phyloP scores from a whole-genome alignment of 2,797 vertebrate genomes.

The Pangasius krempfi region DNA sequence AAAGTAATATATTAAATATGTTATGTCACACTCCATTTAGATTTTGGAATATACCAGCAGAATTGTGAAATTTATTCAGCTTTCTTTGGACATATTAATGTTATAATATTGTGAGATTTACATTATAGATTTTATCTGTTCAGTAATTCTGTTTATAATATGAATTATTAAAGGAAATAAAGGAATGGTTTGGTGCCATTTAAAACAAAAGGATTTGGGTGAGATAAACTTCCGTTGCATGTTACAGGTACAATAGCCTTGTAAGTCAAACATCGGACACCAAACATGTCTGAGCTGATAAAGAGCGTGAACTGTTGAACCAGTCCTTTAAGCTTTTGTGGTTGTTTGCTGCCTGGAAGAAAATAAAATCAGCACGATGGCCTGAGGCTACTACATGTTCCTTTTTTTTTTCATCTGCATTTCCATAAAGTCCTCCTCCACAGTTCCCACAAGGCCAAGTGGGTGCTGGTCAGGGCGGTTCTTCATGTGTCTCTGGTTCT shows the following conservation, averaged over 20 bases:
- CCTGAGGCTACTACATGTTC: neutral
- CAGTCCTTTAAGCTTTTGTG: neutral
- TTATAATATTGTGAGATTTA: neutral
- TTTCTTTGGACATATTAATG: neutral
- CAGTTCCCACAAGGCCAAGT: constrained; percentile 10
- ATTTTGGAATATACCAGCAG: neutral
- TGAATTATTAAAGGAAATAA: neutral
- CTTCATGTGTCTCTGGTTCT: constrained; percentile 22
- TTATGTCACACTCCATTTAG: neutral
- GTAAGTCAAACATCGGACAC: neutral
- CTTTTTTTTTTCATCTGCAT: neutral
- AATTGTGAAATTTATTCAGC: neutral
- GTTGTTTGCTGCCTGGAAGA: constrained; percentile 19
- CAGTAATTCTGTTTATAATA: neutral
- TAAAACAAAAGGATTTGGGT: neutral
- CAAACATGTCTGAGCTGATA: constrained; percentile 20
- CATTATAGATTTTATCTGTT: neutral
- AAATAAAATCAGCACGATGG: constrained; percentile 22
- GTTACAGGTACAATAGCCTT: neutral
- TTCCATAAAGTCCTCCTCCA: constrained; percentile 22
- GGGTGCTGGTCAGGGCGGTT: constrained; percentile 16
- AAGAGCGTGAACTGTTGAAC: constrained; percentile 15
- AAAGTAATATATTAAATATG: neutral
- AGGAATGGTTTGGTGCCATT: neutral
- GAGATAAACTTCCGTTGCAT: neutral